Percentiles rank a stretch among this genome's conserved stretches.
These are phyloP conservation scores for Poecilia velifera DNA, from an alignment of 2,797 vertebrate genomes.

Conservation along the genomic window DNA sequence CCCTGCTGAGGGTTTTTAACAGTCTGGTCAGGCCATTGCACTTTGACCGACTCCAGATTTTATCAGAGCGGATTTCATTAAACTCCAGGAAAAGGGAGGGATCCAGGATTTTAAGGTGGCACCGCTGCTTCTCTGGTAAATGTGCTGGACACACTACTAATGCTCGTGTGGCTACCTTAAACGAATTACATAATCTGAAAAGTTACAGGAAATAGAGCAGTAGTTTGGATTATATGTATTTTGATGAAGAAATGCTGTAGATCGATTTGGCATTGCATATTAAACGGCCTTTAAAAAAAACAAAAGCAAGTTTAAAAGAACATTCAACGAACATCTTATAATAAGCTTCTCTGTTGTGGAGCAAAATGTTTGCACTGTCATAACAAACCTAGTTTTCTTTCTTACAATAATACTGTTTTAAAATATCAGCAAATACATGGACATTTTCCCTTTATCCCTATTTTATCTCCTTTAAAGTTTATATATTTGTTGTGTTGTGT, in stretches of 20 bases:
- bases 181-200: neutral
- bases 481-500: neutral
- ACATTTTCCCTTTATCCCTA: neutral
- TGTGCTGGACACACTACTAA: neutral
- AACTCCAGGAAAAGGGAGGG: accelerated
- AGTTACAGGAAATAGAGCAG: neutral
- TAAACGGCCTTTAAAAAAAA: neutral
- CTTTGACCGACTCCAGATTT: constrained; percentile 19
- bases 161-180: constrained; percentile 35
- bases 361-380: no score
- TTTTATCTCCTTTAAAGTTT: neutral
- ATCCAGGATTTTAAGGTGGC: constrained; percentile 33
- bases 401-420: neutral
- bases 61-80: neutral
- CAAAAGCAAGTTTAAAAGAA: neutral
- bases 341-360: no score
- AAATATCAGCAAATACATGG: no score
- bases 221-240: neutral
- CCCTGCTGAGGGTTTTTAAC: neutral
- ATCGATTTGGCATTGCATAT: neutral
- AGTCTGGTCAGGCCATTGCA: neutral
- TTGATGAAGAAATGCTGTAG: neutral
- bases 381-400: neutral
- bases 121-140: neutral
- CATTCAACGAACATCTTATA: no score